Evolutionary conservation across 2,797 vertebrate genomes (phyloP), one percentile per base, ranked within the genome.

Genomic region (Galago senegalensis): DNA sequence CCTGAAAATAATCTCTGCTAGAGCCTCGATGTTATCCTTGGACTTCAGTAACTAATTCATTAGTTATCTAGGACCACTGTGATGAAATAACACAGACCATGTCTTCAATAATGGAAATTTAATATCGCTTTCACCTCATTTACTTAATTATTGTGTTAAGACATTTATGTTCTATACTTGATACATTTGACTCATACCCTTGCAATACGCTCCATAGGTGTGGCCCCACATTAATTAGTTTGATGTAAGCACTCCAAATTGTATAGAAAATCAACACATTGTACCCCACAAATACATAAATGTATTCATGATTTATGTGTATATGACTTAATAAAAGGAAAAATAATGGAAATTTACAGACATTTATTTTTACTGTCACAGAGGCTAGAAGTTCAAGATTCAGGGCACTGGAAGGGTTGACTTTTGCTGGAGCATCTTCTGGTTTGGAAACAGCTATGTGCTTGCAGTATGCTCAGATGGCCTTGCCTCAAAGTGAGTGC

Each of bases 1-100:
- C 27, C 75, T 92, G 18, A 89, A 89, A 90, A 87, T 79, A 56
- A 5, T 76, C 17, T 49, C 16, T 97, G 23, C 49, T 63, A 43
- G 31, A 37, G 4, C 14, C 40, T 53, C 63, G 46, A 80, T 46
- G 37, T 76, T 87, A 69, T 89, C 6, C 29, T 81, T 75, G 21
- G 14, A 37, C 16, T 69, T 89, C 23, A 56, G 5, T 53, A 53
- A 53, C 10, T 58, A 72, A 77, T n/a, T 3, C 18, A 23, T 73
- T 67, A 18, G 7, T 67, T 58, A 88, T 16, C 61, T 60, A 85
- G 40, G 31, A 9, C 14, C 76, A 17, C 7, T 6, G 3, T 75
- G 69, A 76, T 21, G 91, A 75, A 92, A 63, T 20, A 83, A 2
- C 14, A 61, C 16, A 60, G 9, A 49, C 5, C 75, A 43, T 17